Conservation (phyloP, 2,888 invertebrate species). For the Epiblema foenella region DNA sequence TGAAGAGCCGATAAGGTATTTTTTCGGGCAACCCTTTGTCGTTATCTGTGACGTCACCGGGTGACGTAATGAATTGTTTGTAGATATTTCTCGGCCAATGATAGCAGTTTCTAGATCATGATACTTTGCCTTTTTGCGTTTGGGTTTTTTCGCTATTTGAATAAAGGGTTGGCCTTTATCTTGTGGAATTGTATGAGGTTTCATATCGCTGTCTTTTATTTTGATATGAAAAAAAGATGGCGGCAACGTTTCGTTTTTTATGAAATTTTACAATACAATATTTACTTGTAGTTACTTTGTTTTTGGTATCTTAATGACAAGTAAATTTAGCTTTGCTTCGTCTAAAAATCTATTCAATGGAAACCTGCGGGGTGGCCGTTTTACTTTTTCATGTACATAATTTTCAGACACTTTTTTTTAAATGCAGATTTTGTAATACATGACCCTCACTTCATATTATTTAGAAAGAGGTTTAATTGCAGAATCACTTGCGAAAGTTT, state of each 20-base stretch:
- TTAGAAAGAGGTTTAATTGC: no score
- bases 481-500: no score
- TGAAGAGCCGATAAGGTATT: conserved; percentile 33
- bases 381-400: no score
- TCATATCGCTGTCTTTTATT: not conserved
- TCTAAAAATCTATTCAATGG: no score
- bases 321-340: no score
- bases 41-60: conserved; percentile 33
- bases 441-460: no score
- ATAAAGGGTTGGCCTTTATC: conserved; percentile 41
- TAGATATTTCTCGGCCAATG: conserved; percentile 33
- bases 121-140: conserved; percentile 29
- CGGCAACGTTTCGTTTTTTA: not conserved
- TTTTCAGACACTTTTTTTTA: no score
- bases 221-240: conserved; percentile 5
- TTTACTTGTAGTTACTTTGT: no score
- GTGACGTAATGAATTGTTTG: conserved; percentile 41
- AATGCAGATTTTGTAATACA: no score
- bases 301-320: no score
- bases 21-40: conserved; percentile 41
- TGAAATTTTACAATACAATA: no score
- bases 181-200: conserved; percentile 29
- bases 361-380: no score
- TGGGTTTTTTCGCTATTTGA: conserved; percentile 34
- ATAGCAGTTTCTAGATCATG: conserved; percentile 37